Conservation (phyloP, 2,113 vertebrate genomes). For the Macaca mulatta region DNA sequence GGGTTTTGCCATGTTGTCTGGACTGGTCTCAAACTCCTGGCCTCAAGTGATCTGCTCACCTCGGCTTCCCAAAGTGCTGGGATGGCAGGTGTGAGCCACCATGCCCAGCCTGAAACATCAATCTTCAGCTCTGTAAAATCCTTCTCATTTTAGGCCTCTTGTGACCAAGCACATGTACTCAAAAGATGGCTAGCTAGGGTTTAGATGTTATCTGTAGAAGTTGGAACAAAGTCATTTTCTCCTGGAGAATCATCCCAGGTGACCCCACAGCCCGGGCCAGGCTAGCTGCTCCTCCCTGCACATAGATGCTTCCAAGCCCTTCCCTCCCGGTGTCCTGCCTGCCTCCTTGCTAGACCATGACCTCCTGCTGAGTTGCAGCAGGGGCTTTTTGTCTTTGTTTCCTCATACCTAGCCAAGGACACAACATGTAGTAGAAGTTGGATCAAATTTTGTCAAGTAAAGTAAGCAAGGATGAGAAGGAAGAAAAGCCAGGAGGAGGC, state of each 20-base stretch:
- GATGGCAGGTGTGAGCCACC: no score
- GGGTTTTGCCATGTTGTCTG: no score
- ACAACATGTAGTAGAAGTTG: background rate
- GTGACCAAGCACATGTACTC: background rate
- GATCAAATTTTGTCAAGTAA: background rate
- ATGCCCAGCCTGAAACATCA: background rate
- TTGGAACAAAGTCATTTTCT: background rate
- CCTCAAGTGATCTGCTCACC: no score
- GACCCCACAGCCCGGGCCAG: background rate
- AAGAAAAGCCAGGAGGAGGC: background rate
- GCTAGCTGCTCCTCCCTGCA: background rate
- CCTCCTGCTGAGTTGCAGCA: background rate
- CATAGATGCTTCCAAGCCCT: background rate
- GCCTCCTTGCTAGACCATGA: background rate
- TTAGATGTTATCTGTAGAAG: background rate
- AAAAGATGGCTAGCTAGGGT: background rate
- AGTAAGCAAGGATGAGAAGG: background rate
- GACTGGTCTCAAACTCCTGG: no score
- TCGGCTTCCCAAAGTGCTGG: no score
- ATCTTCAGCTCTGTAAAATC: background rate
- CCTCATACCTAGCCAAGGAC: background rate
- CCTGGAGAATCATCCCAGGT: background rate
- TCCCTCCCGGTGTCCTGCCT: background rate
- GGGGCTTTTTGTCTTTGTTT: background rate
- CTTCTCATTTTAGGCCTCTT: background rate